phyloP scores from a whole-genome alignment of 2,113 vertebrate species.

The Cricetomys ansorgei region DNA sequence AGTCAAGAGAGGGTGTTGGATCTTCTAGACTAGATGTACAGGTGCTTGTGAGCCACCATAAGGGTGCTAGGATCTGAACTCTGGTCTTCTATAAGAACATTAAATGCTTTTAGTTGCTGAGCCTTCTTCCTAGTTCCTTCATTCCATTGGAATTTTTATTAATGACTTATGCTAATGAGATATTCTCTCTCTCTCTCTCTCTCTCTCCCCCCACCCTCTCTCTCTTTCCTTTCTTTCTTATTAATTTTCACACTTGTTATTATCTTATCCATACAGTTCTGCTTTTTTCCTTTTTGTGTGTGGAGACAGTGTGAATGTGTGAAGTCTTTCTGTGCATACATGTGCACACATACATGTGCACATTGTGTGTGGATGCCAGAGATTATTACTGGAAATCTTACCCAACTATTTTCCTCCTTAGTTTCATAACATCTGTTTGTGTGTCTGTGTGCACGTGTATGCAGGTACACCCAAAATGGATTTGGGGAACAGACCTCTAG shows the following conservation, averaged over 20 bases:
- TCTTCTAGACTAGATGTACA: not conserved
- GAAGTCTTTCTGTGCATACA: not conserved
- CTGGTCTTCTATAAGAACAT: not conserved
- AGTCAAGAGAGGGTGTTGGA: not conserved
- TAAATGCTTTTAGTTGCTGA: not conserved
- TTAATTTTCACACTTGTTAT: not conserved
- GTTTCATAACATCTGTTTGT: not conserved
- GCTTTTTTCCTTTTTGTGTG: not conserved
- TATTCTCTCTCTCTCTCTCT: not conserved
- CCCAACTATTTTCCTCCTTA: not conserved
- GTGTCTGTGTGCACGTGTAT: not conserved
- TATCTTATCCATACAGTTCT: not conserved
- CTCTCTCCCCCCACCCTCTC: too few relatives aligned
- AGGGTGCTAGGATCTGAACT: not conserved
- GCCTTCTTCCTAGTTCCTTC: not conserved
- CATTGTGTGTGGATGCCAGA: not conserved
- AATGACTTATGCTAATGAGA: not conserved
- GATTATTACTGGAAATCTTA: not conserved
- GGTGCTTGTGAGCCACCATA: not conserved
- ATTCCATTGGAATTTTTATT: not conserved
- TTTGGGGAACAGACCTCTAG: not conserved
- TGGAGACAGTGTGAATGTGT: not conserved
- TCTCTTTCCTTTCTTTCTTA: not conserved
- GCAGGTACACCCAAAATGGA: not conserved
- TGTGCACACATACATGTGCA: not conserved